phyloP scores from a whole-genome alignment of 2,888 invertebrate genomes.

The Mesorhabditis belari region DNA sequence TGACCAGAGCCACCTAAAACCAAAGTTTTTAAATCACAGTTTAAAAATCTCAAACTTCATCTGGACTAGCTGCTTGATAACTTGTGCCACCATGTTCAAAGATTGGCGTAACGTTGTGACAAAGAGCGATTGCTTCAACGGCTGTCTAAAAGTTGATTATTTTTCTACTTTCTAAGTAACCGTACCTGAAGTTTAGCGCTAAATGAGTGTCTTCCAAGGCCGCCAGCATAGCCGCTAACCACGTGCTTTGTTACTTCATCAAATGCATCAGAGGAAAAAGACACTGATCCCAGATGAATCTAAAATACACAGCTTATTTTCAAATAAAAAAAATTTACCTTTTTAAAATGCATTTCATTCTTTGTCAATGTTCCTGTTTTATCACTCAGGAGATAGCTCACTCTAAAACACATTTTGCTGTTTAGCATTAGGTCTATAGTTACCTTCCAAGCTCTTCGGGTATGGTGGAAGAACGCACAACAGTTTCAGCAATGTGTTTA shows the following conservation, averaged over 20 bases:
- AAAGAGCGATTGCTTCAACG: slow-evolving; percentile 74
- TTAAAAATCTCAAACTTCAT: slow-evolving; percentile 60
- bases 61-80: slow-evolving; percentile 69
- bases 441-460: slow-evolving; percentile 88
- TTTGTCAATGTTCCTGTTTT: slow-evolving; percentile 97
- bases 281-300: slow-evolving; percentile 84
- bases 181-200: slow-evolving; percentile 37
- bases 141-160: slow-evolving; percentile 8
- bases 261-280: slow-evolving; percentile 79
- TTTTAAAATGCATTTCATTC: slow-evolving; percentile 77
- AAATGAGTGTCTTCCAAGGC: slow-evolving; percentile 41
- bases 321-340: slow-evolving; percentile 13
- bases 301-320: slow-evolving; percentile 7
- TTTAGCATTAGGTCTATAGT: background rate
- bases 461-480: slow-evolving; percentile 92
- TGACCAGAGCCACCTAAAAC: slow-evolving; percentile 65
- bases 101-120: slow-evolving; percentile 97
- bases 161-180: background rate
- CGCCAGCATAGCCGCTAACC: slow-evolving; percentile 42
- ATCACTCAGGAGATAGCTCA: slow-evolving; percentile 90
- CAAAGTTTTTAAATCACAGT: background rate
- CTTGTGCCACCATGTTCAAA: slow-evolving; percentile 63
- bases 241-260: slow-evolving; percentile 63
- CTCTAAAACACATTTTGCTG: slow-evolving; percentile 52
- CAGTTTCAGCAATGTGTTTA: slow-evolving; percentile 82